Evolutionary conservation across 2,113 vertebrate species (phyloP), one percentile per base, ranked within the genome.

Genomic region (Trochalopteron elliotii): DNA sequence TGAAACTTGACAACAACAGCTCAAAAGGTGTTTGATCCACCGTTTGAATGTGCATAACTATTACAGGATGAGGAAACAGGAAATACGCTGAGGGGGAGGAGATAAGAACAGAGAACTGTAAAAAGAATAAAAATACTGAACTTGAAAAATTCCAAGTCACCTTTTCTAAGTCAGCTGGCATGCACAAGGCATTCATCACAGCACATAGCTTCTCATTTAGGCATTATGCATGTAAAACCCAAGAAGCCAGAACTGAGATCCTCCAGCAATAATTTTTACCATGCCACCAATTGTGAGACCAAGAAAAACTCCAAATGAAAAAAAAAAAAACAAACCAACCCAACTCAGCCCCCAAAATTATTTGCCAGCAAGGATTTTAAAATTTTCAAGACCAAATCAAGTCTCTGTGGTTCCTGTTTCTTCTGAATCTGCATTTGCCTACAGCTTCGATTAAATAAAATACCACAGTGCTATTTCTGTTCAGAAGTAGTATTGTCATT

Each of bases 1-100:
- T 97, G 91, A 95, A 89, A 91, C 87, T 90, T 91, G 87, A 95
- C 95, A 94, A 95, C 94, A 94, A 56, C 91, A 93, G 57, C 96
- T 96, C 88, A 75, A 59, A 80, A 93, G 70, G 47, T 90, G 67
- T 96, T 96, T 94, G 92, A 96, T 97, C 94, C 96, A 91, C 96
- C 0, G 3, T 93, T 94, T 92, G 91, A 96, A 47, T 90, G 85
- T 89, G 75, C 64, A 84, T 72, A 78, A 67, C 91, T 91, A 94
- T 91, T 87, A 91, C 64, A 71, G 89, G 93, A 98, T 94, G 93
- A 95, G 96, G 96, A 95, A 96, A 94, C 94, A 95, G 91, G 96
- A 96, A 95, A 94, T 78, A 79, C 1, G 7, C 55, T 82, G 61
- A 71, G 83, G 63, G 61, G 69, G 67, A 94, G 78, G 92, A 94